Evolutionary conservation across 2,113 vertebrate species (phyloP).

Genomic region (Pelusios castaneus): DNA sequence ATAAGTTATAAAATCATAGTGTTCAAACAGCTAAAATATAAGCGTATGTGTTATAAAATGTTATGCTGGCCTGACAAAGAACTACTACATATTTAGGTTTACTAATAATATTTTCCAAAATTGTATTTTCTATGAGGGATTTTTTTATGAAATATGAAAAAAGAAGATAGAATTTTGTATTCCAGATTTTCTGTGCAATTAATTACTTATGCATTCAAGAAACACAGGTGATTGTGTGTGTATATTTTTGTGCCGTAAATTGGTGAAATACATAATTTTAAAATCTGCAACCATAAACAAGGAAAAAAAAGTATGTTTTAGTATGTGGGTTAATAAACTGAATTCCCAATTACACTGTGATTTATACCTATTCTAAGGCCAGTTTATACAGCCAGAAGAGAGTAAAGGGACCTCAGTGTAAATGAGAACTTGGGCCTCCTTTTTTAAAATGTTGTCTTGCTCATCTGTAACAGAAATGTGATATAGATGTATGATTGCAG

Average conservation of each 20-base stretch:
- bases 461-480: neutral
- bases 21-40: neutral
- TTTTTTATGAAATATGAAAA: neutral
- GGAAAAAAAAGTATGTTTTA: neutral
- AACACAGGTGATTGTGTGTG: neutral
- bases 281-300: neutral
- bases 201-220: neutral
- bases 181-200: neutral
- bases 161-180: neutral
- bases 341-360: neutral
- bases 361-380: neutral
- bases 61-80: neutral
- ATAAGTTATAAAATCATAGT: neutral
- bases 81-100: neutral
- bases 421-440: neutral
- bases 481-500: neutral
- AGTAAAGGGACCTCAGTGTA: neutral
- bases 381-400: neutral
- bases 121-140: neutral
- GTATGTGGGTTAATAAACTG: neutral
- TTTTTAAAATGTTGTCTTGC: neutral
- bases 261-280: neutral
- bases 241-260: neutral
- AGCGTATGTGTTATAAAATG: neutral
- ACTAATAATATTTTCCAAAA: neutral